A percentile compares a stretch with the other conserved stretches of the same genome.
These are phyloP conservation scores for Carlito syrichta DNA, from an alignment of 2,113 vertebrate species.

Conservation along the genomic window DNA sequence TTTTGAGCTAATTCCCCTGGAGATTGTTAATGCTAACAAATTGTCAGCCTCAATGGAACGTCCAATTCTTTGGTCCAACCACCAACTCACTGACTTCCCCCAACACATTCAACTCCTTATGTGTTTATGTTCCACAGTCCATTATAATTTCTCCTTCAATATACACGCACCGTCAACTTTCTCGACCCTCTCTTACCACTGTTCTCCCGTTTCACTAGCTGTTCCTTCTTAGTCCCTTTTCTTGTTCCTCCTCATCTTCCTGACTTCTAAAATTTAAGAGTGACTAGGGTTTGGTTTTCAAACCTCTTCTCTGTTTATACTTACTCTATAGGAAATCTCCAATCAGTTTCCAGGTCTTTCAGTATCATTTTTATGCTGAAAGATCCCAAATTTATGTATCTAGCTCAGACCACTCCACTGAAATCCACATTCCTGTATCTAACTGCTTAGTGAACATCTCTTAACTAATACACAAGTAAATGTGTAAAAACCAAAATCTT, in stretches of 20 bases:
- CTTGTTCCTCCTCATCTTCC: not conserved
- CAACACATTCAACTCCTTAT: not conserved
- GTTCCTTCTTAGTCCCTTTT: not conserved
- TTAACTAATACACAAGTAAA: not conserved
- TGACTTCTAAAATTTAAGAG: not conserved
- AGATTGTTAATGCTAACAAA: not conserved
- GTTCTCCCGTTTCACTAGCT: not conserved
- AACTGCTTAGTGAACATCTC: not conserved
- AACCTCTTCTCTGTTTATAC: not conserved
- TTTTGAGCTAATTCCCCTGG: not conserved
- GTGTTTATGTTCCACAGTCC: not conserved
- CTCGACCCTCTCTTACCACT: not conserved
- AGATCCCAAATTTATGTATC: not conserved
- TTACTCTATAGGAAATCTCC: not conserved
- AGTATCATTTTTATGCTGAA: not conserved
- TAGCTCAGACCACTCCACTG: not conserved
- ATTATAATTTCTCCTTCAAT: not conserved
- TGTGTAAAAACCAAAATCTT: not conserved
- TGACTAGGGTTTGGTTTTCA: not conserved
- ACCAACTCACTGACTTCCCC: not conserved
- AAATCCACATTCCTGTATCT: not conserved
- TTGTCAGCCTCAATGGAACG: not conserved
- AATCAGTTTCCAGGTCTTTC: not conserved
- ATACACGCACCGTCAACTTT: not conserved
- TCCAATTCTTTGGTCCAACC: not conserved